Percentiles rank a stretch among this genome's conserved stretches.
phyloP scores from a whole-genome alignment of 1,140 invertebrate species.

The Papilio dardanus region DNA sequence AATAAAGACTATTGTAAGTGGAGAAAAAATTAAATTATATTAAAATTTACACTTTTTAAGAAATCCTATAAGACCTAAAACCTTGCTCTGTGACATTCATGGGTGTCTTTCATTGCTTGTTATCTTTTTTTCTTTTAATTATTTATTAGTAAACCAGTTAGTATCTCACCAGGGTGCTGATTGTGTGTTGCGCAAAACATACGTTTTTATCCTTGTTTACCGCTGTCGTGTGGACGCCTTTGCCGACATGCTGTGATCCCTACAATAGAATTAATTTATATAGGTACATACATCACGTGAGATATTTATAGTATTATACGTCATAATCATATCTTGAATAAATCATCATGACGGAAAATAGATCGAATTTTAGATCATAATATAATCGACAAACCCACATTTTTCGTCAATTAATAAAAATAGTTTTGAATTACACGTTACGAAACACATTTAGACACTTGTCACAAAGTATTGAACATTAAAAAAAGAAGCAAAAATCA shows the following conservation, averaged over 20 bases:
- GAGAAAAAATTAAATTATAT: no score
- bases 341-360: conserved; percentile 40
- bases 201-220: conserved; percentile 76
- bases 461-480: conserved; percentile 26
- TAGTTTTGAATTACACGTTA: conserved; percentile 51
- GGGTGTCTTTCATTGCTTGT: conserved; percentile 11
- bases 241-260: conserved; percentile 72
- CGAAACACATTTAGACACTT: conserved; percentile 60
- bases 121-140: conserved; percentile 47
- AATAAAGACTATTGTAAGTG: no score
- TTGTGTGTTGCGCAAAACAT: conserved; percentile 69
- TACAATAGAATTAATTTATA: conserved; percentile 48
- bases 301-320: conserved; percentile 26
- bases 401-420: conserved; percentile 22
- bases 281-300: conserved; percentile 50
- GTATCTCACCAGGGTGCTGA: conserved; percentile 77
- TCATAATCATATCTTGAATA: conserved; percentile 25
- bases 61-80: no score
- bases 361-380: not conserved
- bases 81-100: not conserved
- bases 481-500: not conserved
- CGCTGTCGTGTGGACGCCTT: conserved; percentile 72
- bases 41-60: no score
- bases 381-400: not conserved
- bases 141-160: conserved; percentile 74